Base-by-base conservation (phyloP, 2,888 invertebrate genomes). In the Neoitamus cyanurus region DNA sequence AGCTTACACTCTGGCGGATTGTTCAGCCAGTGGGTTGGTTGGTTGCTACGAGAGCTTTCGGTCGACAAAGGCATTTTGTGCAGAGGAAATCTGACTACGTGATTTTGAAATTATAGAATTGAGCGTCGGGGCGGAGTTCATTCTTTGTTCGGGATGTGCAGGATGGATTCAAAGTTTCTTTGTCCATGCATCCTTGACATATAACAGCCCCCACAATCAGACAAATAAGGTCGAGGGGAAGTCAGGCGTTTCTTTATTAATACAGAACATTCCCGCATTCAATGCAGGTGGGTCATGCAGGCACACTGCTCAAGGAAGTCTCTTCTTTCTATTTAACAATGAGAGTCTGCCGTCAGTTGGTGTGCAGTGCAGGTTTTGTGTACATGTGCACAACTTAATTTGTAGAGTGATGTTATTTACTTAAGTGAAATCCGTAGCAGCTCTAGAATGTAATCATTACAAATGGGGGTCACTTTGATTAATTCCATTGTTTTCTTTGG, bases 81-180 rank as follows among this genome's bases (percentile, higher is more conserved):
- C 34, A 31, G 73, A 36, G 36, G 73, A 73, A 73, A 58, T 73
- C 73, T 73, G 73, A 73, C 73, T 73, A 36, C 20, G 73, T 34
- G 31, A 34, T 34, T 73, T 36, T 70, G 73, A 73, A 73, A 73
- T 34, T 73, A 34, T 34, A 73, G 73, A 73, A 73, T 13, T 73
- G 34, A 58, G 25, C 58, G 58, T 25, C 58, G 25, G 58, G 58
- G 58, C 58, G 58, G 58, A 58, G 58, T 58, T 58, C 58, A 58
- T 25, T 25, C 58, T 58, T 58, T 58, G 58, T 58, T 20, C 58
- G 25, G 58, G 58, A 2, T 58, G 58, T 58, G 58, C 58, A 15
- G 58, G 25, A 20, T 58, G 58, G 58, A 58, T 58, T 58, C 58
- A 58, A 58, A 58, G 58, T 58, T 58, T 58, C 58, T 58, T 58